Conservation (phyloP, 2,797 vertebrate species). For the Garrulus glandarius region DNA sequence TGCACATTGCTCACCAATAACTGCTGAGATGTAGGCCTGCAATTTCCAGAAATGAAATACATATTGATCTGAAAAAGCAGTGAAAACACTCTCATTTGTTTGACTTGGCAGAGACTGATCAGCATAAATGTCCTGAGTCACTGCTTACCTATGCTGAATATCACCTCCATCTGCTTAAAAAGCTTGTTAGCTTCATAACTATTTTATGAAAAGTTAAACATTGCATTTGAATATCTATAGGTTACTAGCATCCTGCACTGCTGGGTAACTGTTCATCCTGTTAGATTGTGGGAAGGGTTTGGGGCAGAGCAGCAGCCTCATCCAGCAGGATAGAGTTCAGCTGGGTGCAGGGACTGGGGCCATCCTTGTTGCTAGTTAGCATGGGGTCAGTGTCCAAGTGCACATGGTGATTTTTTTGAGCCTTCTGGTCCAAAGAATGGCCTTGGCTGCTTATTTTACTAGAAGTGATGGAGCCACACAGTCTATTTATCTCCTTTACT, state of each 20-base stretch:
- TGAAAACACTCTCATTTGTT: constrained; percentile 37
- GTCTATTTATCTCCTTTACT: neutral
- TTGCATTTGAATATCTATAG: neutral
- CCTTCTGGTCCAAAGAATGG: neutral
- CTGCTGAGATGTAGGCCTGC: constrained; percentile 24
- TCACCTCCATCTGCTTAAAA: neutral
- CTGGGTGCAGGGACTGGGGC: rapidly evolving
- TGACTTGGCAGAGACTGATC: constrained; percentile 38
- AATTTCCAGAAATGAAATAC: constrained; percentile 49
- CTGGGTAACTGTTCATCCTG: neutral
- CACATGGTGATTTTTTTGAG: neutral
- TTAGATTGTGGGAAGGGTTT: rapidly evolving
- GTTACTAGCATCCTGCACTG: rapidly evolving
- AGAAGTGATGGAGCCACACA: neutral
- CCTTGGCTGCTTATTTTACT: neutral
- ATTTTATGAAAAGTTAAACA: neutral
- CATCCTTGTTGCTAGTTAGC: neutral
- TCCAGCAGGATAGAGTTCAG: neutral
- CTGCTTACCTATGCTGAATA: constrained; percentile 14
- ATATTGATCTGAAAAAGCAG: constrained; percentile 50
- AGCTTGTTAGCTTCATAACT: neutral
- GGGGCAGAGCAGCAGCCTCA: neutral
- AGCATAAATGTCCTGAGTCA: constrained; percentile 37
- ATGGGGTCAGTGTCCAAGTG: rapidly evolving
- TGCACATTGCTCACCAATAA: neutral